Evolutionary conservation across 2,888 invertebrate species (phyloP), one percentile per base, ranked within the genome.

Genomic region (Elysia crispata): DNA sequence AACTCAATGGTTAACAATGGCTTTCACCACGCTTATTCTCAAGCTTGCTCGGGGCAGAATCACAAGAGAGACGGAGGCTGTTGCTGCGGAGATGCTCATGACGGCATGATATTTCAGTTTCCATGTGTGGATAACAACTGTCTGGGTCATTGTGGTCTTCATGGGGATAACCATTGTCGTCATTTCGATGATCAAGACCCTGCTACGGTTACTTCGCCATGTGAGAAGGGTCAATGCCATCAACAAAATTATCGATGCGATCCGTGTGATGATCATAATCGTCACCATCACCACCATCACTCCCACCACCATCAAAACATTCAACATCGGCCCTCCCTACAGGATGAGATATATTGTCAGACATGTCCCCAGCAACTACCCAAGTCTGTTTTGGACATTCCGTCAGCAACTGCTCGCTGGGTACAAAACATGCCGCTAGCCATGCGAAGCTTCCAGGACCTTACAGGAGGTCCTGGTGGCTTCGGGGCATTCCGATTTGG

Each of bases 391-490:
- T 13, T 76, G 41, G 80, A 80, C 31, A 80, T 81, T 72, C 77
- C 81, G n/a, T 31, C 77, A 23, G 77, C 81, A 6, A 77, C 77
- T 25, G 73, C 80, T 1, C 50, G 83, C 73, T 87, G 87, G 87
- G 86, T 87, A 28, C 86, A 86, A 77, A 84, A 84, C 76, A 85
- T 83, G 75, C 86, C 85, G 1, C 77, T 85, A 20, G 69, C 79
- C 25, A 75, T 77, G 50, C 80, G 79, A 49, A 83, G 83, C 64
- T 77, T 82, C 64, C 82, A 81, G 69, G 85, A 85, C 69, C 69
- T 82, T 15, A 75, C 83, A 28, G 79, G 82, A 1, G 72, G 82
- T 11, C 75, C 77, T 33, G 69, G 57, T 13, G 64, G 60, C 23
- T 33, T 78, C 28, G 60, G 79, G 57, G 77, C 81, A n/a, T 41